Evolutionary conservation across 2,113 vertebrate genomes (phyloP).

Genomic region (Nibea albiflora): DNA sequence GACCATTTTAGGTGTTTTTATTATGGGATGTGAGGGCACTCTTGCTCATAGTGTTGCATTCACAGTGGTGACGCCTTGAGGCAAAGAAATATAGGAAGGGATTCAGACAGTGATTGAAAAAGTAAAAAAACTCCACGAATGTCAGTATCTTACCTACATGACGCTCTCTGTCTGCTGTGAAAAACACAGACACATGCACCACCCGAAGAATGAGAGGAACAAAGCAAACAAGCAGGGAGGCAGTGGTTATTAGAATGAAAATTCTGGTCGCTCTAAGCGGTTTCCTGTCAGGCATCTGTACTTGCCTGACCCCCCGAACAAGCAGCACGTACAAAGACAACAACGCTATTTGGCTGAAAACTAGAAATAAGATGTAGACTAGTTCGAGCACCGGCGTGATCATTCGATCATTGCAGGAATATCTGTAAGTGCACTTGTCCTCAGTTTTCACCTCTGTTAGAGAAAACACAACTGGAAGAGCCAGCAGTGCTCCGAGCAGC

Average conservation of each 20-base stretch:
- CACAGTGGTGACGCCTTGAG: not conserved
- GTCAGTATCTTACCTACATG: not conserved
- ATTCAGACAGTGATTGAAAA: conserved; percentile 43
- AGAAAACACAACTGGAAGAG: conserved; percentile 28
- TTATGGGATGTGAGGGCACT: not conserved
- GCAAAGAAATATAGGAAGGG: conserved; percentile 48
- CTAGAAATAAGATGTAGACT: conserved; percentile 3
- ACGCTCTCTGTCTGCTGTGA: not conserved
- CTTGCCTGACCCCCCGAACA: not conserved
- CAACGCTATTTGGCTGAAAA: conserved; percentile 1
- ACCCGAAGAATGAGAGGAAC: conserved; percentile 12
- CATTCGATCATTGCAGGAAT: not conserved
- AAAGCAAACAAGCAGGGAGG: conserved; percentile 1
- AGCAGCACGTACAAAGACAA: conserved; percentile 26
- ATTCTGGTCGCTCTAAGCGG: not conserved
- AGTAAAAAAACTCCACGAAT: conserved; percentile 32
- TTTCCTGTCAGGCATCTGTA: not conserved
- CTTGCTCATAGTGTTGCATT: not conserved
- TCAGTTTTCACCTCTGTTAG: not conserved
- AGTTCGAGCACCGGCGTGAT: not conserved
- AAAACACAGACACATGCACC: not conserved
- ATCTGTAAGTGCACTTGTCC: fast-evolving
- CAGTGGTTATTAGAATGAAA: conserved; percentile 6
- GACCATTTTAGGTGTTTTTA: not conserved
- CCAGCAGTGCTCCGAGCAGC: conserved; percentile 24